Percentiles rank a stretch among this genome's conserved stretches.
Conservation (phyloP, 1,140 invertebrate genomes). For the Drosophila serrata region DNA sequence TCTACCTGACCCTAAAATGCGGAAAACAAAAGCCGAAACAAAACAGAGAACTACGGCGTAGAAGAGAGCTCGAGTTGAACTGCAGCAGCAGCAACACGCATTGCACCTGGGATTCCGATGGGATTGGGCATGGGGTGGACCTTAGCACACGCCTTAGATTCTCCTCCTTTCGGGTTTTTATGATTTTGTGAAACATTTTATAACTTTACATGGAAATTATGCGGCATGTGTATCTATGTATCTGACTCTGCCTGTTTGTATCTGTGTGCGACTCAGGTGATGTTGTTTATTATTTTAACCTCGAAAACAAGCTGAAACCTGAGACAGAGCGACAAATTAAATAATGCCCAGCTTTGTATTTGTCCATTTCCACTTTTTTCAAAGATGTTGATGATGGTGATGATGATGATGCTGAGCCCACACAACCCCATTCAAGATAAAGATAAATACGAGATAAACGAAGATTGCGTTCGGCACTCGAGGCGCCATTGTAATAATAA, state of each 20-base stretch:
- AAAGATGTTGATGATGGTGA: constrained; percentile 16
- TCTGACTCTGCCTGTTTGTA: constrained; percentile 3
- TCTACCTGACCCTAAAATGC: constrained; percentile 73
- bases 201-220: constrained; percentile 75
- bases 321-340: constrained; percentile 63
- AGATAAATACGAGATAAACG: constrained; percentile 49
- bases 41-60: constrained; percentile 26
- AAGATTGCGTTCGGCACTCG: constrained; percentile 67
- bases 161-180: constrained; percentile 49
- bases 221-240: constrained; percentile 20
- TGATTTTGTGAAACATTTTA: constrained; percentile 82
- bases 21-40: constrained; percentile 57
- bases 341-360: constrained; percentile 69
- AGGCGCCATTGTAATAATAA: constrained; percentile 83
- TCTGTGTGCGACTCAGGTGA: constrained; percentile 26
- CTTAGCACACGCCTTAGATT: constrained; percentile 34
- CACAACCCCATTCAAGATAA: constrained; percentile 49
- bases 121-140: constrained; percentile 36
- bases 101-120: constrained; percentile 66
- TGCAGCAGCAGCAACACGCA: constrained; percentile 43
- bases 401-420: constrained; percentile 48
- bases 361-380: constrained; percentile 31
- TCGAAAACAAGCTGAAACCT: constrained; percentile 60
- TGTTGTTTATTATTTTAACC: constrained; percentile 69
- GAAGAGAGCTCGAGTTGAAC: constrained; percentile 5